These are phyloP conservation scores for Hippoglossus hippoglossus DNA, from an alignment of 2,797 vertebrate species.

Conservation along the genomic window DNA sequence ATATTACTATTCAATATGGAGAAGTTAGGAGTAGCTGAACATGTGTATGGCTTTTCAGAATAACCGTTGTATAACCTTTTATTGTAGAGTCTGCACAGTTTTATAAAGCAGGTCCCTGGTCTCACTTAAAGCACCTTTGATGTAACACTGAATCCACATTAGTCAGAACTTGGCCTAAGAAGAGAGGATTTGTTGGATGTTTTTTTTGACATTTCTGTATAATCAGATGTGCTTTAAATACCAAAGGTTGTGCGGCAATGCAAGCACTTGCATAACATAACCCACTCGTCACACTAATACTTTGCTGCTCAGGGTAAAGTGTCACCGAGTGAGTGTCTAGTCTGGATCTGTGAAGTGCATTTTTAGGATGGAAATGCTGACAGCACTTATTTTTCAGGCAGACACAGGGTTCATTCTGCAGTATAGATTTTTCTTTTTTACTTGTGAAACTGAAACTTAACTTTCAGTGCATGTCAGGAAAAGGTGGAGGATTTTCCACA, in stretches of 20 bases:
- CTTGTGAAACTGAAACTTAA: conserved; percentile 16
- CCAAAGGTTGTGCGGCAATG: conserved; percentile 29
- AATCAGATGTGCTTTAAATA: conserved; percentile 58
- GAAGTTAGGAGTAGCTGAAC: background rate
- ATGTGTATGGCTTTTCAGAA: background rate
- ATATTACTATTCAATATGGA: conserved; percentile 4
- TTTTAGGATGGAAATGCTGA: conserved; percentile 48
- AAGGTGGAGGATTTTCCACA: conserved; percentile 1
- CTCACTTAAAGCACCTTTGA: conserved; percentile 25
- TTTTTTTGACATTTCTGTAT: conserved; percentile 41
- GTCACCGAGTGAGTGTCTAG: conserved; percentile 16
- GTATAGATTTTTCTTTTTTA: conserved; percentile 13
- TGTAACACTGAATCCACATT: conserved; percentile 31
- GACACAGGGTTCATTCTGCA: conserved; percentile 13
- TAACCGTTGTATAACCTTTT: conserved; percentile 8
- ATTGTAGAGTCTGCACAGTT: conserved; percentile 5
- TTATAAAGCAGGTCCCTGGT: conserved; percentile 20
- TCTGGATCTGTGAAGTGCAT: conserved; percentile 34
- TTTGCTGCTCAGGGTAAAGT: conserved; percentile 27
- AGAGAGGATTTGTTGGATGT: conserved; percentile 31
- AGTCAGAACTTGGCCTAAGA: conserved; percentile 36
- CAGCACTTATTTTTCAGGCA: conserved; percentile 25
- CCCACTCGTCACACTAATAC: conserved; percentile 31
- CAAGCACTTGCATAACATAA: conserved; percentile 46
- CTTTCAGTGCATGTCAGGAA: background rate